A percentile compares a stretch with the other conserved stretches of the same genome.
Evolutionary conservation across 2,797 vertebrate species (phyloP).

Genomic region (Benthosema pterotum): DNA sequence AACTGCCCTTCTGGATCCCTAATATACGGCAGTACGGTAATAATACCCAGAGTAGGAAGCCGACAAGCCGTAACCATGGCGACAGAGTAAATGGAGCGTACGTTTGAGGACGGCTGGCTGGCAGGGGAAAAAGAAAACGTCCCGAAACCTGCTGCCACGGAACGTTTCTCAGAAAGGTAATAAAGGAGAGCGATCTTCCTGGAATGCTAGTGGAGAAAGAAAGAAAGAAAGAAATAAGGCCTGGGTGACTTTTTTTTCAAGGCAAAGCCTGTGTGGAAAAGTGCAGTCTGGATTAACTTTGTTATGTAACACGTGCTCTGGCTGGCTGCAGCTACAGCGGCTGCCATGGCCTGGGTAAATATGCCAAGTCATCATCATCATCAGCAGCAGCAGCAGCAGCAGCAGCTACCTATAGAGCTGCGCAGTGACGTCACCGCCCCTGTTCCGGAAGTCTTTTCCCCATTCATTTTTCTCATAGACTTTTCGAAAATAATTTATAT

Average conservation of each 20-base stretch:
- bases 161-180: slow-evolving; percentile 46
- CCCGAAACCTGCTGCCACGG: slow-evolving; percentile 24
- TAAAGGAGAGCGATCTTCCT: slow-evolving; percentile 33
- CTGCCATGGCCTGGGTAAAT: slow-evolving; percentile 22
- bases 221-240: slow-evolving; percentile 9
- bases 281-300: slow-evolving; percentile 17
- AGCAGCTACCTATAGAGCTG: too few species aligned
- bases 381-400: too few species aligned
- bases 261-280: slow-evolving; percentile 49
- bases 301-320: slow-evolving; percentile 32
- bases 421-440: too few species aligned
- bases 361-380: neutral
- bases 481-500: too few species aligned
- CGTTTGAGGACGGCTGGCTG: slow-evolving; percentile 12
- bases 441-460: too few species aligned
- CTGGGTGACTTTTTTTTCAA: slow-evolving; percentile 10
- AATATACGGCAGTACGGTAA: too few species aligned
- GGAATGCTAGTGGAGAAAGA: slow-evolving; percentile 13
- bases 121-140: slow-evolving; percentile 16
- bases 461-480: too few species aligned
- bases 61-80: neutral
- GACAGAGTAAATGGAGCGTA: slow-evolving; percentile 11
- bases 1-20: too few species aligned
- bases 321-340: neutral
- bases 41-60: neutral